Base-by-base conservation (phyloP, 2,113 vertebrate species). In the Paramormyrops kingsleyae region DNA sequence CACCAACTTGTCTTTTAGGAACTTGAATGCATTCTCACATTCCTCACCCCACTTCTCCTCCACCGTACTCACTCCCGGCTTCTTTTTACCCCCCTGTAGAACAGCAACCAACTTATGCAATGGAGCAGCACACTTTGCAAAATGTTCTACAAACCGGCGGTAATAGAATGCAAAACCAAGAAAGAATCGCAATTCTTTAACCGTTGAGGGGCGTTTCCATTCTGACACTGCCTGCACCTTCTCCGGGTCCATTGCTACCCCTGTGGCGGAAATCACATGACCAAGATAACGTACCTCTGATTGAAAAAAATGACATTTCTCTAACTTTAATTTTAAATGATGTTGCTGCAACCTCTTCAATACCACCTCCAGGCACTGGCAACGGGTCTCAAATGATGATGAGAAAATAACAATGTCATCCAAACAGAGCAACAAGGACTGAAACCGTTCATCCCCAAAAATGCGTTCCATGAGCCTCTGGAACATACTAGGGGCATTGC, bases 271-370 rank as follows among this genome's bases (percentile, higher is more conserved):
- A 13, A 84, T 89, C 19, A 56, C 56, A 88, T 90, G 70, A 1
- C 87, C 83, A 3, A 88, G 44, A 27, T 91, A 77, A 24, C 52
- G 1, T 56, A 66, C 44, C n/a, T 88, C 59, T 15, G 84, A 8
- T 15, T 44, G 86, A 3, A 88, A 90, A 24, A 88, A 90, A 21
- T 66, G 12, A 19, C 89, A 91, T 42, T 89, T 91, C 19, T 80
- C 50, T 0, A 89, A 46, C 24, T 87, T 89, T 35, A 83, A 35
- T 35, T 87, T 91, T 19, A 91, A 12, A 17, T 91, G 66, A 39
- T 89, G 56, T 89, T 87, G 31, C 19, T 74, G 17, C 52, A 56
- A 56, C 52, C 49, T 42, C 2, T 7, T 42, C n/a, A 91, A 56
- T 56, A 56, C 52, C 17, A 56, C 52, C 39, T 87, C 90, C 31